Evolutionary conservation across 2,113 vertebrate genomes (phyloP).

Genomic region (Acanthisitta chloris): DNA sequence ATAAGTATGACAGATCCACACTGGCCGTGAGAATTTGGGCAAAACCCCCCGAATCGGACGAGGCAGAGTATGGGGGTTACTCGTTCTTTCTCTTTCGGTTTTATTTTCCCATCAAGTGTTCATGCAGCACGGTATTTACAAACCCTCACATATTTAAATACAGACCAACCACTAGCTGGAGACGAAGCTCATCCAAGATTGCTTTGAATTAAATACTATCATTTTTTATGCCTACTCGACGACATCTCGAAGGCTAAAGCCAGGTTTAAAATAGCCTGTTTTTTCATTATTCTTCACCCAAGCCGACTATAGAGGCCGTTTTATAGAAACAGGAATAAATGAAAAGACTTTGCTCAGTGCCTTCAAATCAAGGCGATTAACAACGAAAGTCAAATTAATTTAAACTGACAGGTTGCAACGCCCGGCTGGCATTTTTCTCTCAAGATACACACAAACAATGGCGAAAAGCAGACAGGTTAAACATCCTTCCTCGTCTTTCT

Average conservation of each 20-base stretch:
- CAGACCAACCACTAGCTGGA: not conserved
- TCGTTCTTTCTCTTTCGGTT: slow-evolving; percentile 14
- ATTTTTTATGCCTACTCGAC: not conserved
- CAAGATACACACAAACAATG: not conserved
- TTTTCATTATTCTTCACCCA: not conserved
- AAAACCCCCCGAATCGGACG: not conserved
- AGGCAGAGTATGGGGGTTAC: not conserved
- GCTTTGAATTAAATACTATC: not conserved
- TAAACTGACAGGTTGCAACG: not conserved
- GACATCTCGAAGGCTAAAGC: not conserved
- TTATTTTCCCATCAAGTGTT: not conserved
- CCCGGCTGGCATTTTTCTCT: slow-evolving; percentile 1
- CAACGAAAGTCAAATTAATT: not conserved
- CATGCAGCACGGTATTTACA: not conserved
- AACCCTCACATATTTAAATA: not conserved
- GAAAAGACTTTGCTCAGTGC: not conserved
- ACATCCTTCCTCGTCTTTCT: not conserved
- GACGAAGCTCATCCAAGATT: not conserved
- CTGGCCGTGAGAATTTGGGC: accelerated
- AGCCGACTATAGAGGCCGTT: not conserved
- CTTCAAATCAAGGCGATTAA: not conserved
- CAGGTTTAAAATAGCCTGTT: not conserved
- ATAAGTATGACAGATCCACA: not conserved
- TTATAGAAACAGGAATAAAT: not conserved
- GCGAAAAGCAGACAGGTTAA: not conserved